These are phyloP conservation scores for Diarsia dahlii DNA, from an alignment of 2,888 invertebrate species.

Conservation along the genomic window DNA sequence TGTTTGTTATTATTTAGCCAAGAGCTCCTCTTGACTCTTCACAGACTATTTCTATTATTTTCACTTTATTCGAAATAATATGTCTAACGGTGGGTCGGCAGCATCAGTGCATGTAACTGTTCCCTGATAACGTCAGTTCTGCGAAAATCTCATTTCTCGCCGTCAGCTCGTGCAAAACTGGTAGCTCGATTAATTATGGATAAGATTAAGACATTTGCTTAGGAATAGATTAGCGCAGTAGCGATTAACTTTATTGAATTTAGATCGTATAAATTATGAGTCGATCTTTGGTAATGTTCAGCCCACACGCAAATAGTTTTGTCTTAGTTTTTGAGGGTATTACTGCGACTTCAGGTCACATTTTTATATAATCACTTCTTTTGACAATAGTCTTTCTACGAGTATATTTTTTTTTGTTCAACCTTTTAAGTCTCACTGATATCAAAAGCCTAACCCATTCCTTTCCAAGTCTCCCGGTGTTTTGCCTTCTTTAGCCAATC, in stretches of 20 bases:
- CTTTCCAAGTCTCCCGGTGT: no score
- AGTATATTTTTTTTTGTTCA: no score
- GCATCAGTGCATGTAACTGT: constrained; percentile 24
- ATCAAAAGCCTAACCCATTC: no score
- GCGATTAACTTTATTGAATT: background rate
- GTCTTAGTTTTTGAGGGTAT: background rate
- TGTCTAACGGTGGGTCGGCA: constrained; percentile 15
- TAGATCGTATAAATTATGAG: background rate
- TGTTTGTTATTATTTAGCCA: no score
- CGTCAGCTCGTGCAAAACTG: background rate
- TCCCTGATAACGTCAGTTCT: constrained; percentile 21
- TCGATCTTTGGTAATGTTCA: background rate
- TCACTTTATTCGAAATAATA: background rate
- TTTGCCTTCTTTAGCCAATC: no score
- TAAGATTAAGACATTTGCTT: constrained; percentile 23
- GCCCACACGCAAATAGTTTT: background rate
- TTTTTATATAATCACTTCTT: background rate
- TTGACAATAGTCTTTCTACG: background rate
- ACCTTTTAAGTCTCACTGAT: no score
- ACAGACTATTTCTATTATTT: background rate
- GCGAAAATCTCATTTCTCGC: constrained; percentile 25
- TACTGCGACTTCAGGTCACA: background rate
- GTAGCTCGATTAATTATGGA: constrained; percentile 16
- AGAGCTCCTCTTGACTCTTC: no score
- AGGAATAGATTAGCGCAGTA: constrained; percentile 8